Percentiles rank a stretch among this genome's conserved stretches.
Evolutionary conservation across 2,888 invertebrate genomes (phyloP).

Genomic region (Microdon myrmicae): DNA sequence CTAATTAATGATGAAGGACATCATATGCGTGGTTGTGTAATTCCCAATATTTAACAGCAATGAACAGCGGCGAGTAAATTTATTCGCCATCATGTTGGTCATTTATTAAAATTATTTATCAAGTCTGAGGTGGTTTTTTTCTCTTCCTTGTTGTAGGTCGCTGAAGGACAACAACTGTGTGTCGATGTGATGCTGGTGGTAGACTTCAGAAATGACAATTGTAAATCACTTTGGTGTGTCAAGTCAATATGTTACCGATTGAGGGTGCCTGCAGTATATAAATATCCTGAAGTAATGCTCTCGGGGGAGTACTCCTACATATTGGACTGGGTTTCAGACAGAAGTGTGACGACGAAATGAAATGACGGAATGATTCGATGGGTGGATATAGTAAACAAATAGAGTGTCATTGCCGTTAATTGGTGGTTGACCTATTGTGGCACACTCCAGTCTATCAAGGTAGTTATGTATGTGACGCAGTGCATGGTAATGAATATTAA

Average conservation of each 20-base stretch:
- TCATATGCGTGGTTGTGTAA: slow-evolving; percentile 22
- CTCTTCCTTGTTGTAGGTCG: neutral
- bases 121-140: neutral
- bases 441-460: slow-evolving; percentile 41
- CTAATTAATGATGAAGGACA: slow-evolving; percentile 29
- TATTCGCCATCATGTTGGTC: slow-evolving; percentile 34
- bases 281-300: neutral
- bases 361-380: slow-evolving; percentile 20
- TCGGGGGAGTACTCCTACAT: slow-evolving; percentile 19
- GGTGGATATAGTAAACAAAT: slow-evolving; percentile 44
- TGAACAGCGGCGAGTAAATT: slow-evolving; percentile 20
- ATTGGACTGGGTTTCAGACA: neutral
- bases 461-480: slow-evolving; percentile 29
- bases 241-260: slow-evolving; percentile 28
- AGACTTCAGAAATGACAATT: slow-evolving; percentile 40
- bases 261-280: slow-evolving; percentile 1
- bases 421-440: slow-evolving; percentile 52
- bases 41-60: slow-evolving; percentile 29
- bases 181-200: slow-evolving; percentile 2
- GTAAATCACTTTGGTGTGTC: slow-evolving; percentile 40
- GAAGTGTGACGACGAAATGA: neutral
- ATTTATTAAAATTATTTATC: slow-evolving; percentile 27
- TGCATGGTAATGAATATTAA: slow-evolving; percentile 29
- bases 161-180: slow-evolving; percentile 5
- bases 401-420: slow-evolving; percentile 51